Percentiles rank a stretch among this genome's conserved stretches.
phyloP scores from a whole-genome alignment of 64 coral and sea anemone genomes.

The Hydrozoanthus tunicans region DNA sequence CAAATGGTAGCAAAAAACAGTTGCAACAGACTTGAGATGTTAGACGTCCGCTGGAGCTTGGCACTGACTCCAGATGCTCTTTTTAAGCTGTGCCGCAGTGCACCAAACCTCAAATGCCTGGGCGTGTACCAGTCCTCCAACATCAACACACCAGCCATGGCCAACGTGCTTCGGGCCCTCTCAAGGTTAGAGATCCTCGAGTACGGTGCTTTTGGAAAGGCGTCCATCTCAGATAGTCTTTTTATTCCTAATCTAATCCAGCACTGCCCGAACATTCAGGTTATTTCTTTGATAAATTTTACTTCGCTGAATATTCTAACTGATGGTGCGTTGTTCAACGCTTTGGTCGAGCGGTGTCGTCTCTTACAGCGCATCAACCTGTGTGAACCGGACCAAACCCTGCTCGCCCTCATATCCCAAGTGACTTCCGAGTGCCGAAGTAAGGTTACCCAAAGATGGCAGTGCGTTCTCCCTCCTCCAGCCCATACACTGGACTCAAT shows the following conservation, averaged over 20 bases:
- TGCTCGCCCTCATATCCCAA: slow-evolving; percentile 77
- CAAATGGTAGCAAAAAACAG: slow-evolving; percentile 82
- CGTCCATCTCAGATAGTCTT: slow-evolving; percentile 93
- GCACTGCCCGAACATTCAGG: slow-evolving; percentile 68
- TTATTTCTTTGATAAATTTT: slow-evolving; percentile 94
- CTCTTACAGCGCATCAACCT: slow-evolving; percentile 78
- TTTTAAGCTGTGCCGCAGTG: slow-evolving; percentile 63
- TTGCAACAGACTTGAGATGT: slow-evolving; percentile 86
- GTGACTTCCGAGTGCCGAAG: slow-evolving; percentile 55
- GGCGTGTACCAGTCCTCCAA: slow-evolving; percentile 97
- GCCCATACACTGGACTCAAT: slow-evolving; percentile 85
- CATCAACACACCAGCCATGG: slow-evolving; percentile 91
- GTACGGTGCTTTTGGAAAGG: slow-evolving; percentile 99
- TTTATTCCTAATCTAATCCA: slow-evolving; percentile 94
- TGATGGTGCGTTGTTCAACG: slow-evolving; percentile 77
- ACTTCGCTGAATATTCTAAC: slow-evolving; percentile 81
- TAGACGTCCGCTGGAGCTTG: slow-evolving; percentile 97
- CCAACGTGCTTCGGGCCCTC: slow-evolving; percentile 76
- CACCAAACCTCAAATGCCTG: slow-evolving; percentile 84
- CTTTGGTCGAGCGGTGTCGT: slow-evolving; percentile 69
- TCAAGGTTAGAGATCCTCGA: slow-evolving; percentile 90
- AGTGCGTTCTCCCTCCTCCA: slow-evolving; percentile 91
- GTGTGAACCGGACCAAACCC: slow-evolving; percentile 88
- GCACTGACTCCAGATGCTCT: slow-evolving; percentile 92
- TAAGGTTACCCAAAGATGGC: slow-evolving; percentile 93